phyloP scores from a whole-genome alignment of 2,888 invertebrate species.

The Mythimna loreyi region DNA sequence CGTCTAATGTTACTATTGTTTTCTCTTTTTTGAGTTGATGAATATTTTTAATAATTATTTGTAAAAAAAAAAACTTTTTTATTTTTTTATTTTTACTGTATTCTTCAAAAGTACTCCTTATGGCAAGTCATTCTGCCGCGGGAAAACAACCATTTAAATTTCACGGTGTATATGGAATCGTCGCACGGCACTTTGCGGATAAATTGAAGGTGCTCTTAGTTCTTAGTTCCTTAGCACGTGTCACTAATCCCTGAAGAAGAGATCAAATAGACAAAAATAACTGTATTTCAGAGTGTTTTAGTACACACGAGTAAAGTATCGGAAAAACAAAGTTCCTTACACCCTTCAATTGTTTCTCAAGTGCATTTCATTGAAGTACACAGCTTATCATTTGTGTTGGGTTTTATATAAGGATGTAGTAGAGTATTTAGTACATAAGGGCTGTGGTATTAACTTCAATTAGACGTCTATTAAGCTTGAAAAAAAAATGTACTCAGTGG shows the following conservation, averaged over 20 bases:
- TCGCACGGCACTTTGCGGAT: too few species aligned
- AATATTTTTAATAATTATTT: too few species aligned
- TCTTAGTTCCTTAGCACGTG: neutral
- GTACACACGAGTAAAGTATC: conserved; percentile 35
- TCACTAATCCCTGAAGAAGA: conserved; percentile 9
- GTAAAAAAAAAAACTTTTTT: too few species aligned
- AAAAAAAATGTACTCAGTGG: conserved; percentile 51
- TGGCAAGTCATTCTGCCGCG: too few species aligned
- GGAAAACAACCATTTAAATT: too few species aligned
- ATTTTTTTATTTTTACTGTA: too few species aligned
- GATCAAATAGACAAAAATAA: conserved; percentile 26
- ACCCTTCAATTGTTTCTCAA: conserved; percentile 49
- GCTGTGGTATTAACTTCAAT: conserved; percentile 21
- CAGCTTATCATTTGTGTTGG: conserved; percentile 7
- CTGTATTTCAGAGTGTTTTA: conserved; percentile 8
- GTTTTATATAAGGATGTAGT: conserved; percentile 52
- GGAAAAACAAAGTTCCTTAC: conserved; percentile 61
- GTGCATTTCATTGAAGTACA: conserved; percentile 25
- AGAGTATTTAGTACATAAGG: conserved; percentile 25
- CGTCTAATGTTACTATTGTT: too few species aligned
- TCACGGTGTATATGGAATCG: too few species aligned
- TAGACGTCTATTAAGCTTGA: conserved; percentile 15
- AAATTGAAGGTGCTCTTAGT: too few species aligned
- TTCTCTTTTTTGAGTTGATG: too few species aligned
- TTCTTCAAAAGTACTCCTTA: too few species aligned